Conservation (phyloP, 2,797 vertebrate species). For the Darevskia nairensis region DNA sequence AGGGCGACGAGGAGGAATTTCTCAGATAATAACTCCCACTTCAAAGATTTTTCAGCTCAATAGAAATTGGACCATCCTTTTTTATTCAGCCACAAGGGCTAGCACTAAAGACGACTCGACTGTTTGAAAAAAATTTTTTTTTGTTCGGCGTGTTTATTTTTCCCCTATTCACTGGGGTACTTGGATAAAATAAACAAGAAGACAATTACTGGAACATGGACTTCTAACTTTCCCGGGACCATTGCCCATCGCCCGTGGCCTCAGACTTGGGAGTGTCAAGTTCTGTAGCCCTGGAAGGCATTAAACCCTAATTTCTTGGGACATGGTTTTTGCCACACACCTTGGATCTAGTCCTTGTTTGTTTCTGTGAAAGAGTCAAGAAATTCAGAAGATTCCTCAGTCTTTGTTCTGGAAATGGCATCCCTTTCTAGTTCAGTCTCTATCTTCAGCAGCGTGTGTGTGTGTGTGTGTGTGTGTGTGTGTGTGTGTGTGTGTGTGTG, state of each 20-base stretch:
- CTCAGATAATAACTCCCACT: conserved; percentile 95
- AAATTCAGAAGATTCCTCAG: background rate
- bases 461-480: background rate
- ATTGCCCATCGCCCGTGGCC: conserved; percentile 69
- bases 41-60: conserved; percentile 93
- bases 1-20: conserved; percentile 95
- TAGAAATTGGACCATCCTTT: conserved; percentile 93
- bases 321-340: background rate
- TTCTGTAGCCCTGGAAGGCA: conserved; percentile 38
- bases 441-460: background rate
- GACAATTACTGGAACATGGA: conserved; percentile 89
- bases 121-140: conserved; percentile 86
- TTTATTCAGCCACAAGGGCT: conserved; percentile 89
- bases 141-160: conserved; percentile 86
- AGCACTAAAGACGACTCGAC: conserved; percentile 90
- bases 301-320: background rate
- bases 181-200: conserved; percentile 92
- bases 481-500: too few relatives aligned
- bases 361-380: background rate
- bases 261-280: conserved; percentile 64
- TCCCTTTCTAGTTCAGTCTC: background rate
- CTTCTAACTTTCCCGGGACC: conserved; percentile 84
- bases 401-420: background rate
- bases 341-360: background rate
- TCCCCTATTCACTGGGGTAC: conserved; percentile 86